Conservation (phyloP, 2,113 vertebrate genomes). For the Thalassarche chlororhynchos region DNA sequence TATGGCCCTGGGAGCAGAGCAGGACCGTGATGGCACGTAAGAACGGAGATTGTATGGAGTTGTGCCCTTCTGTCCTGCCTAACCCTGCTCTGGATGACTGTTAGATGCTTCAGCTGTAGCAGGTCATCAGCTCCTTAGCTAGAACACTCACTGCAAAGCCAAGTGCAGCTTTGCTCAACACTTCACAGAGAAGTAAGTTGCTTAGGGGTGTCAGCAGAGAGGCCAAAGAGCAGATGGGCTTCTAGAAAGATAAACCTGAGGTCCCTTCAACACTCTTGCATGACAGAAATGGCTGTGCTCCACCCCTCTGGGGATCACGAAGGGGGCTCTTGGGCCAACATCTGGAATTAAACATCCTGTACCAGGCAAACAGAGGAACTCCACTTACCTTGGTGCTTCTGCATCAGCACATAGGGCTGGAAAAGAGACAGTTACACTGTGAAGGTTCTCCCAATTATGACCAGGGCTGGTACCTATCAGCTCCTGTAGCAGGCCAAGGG, state of each 20-base stretch:
- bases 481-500: neutral
- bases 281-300: neutral
- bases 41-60: neutral
- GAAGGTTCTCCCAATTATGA: neutral
- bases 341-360: neutral
- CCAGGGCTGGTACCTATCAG: neutral
- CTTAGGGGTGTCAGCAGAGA: neutral
- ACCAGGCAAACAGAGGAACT: neutral
- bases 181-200: neutral
- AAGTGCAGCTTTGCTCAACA: neutral
- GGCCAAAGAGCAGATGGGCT: neutral
- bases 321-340: neutral
- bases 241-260: neutral
- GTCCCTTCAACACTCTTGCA: neutral
- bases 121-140: neutral
- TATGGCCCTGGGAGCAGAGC: neutral
- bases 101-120: neutral
- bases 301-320: neutral
- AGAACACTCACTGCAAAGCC: neutral
- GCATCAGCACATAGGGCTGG: neutral
- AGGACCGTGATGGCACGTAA: neutral
- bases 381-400: neutral
- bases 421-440: neutral
- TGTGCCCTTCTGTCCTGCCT: neutral
- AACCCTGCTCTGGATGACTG: neutral